Conservation (phyloP, 2,888 invertebrate species). For the Antheraea assamensis region DNA sequence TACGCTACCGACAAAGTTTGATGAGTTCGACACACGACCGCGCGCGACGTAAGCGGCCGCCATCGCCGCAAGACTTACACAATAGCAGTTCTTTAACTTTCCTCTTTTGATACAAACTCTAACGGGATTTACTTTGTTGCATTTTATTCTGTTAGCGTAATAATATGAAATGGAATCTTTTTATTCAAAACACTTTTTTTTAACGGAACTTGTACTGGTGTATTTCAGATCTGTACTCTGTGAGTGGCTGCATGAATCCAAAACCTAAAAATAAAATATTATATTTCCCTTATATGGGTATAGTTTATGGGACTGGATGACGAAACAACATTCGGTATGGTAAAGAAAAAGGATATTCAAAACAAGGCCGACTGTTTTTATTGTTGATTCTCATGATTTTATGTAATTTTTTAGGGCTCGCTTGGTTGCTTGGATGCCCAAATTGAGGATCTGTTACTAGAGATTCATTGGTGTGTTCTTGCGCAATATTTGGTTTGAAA, state of each 20-base stretch:
- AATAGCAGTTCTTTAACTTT: slow-evolving; percentile 49
- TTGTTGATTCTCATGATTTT: too few relatives aligned
- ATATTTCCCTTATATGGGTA: not conserved
- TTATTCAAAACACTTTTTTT: not conserved
- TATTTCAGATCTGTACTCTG: not conserved
- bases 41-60: slow-evolving; percentile 44
- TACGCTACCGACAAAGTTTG: slow-evolving; percentile 53
- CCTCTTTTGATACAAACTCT: slow-evolving; percentile 53
- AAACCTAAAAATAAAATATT: not conserved
- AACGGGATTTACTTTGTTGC: slow-evolving; percentile 46
- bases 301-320: not conserved
- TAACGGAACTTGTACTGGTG: not conserved
- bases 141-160: slow-evolving; percentile 36
- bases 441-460: too few relatives aligned
- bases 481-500: too few relatives aligned
- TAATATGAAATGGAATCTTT: not conserved
- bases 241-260: not conserved
- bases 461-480: too few relatives aligned
- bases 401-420: too few relatives aligned
- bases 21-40: slow-evolving; percentile 67
- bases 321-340: too few relatives aligned
- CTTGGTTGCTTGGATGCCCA: too few relatives aligned
- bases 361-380: too few relatives aligned
- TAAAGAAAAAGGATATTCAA: too few relatives aligned
- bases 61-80: slow-evolving; percentile 42